Evolutionary conservation across 2,888 invertebrate species (phyloP), one percentile per base, ranked within the genome.

Genomic region (Helobdella robusta): DNA sequence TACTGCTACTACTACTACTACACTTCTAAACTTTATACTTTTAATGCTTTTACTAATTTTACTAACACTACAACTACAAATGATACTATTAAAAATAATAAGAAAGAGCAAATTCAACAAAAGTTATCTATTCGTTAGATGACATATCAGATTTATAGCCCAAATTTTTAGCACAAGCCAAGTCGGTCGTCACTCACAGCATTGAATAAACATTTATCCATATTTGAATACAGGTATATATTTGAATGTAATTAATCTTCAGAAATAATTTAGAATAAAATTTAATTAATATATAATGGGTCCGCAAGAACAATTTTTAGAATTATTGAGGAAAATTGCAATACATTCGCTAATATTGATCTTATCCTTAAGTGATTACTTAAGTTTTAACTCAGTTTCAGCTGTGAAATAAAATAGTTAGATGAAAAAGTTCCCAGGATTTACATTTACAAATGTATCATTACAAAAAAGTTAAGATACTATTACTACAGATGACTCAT

Each of bases 241-340:
- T 25, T 50, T 50, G 50, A 50, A 50, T 50, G n/a, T 50, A 6
- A 50, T 18, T 50, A 40, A 40, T 40, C n/a, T 40, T 40, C 44
- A 40, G 11, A 15, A 15, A 40, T n/a, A 40, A 15, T 40, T 40
- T 40, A 40, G 44, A 11, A 15, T 40, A 15, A 15, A 15, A 40
- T 40, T 40, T 40, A 15, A 40, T 15, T 15, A 40, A 40, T n/a
- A n/a, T n/a, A n/a, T n/a, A n/a, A n/a, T n/a, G n/a, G n/a, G n/a
- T n/a, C n/a, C n/a, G n/a, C n/a, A n/a, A n/a, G n/a, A n/a, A n/a
- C n/a, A n/a, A n/a, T n/a, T n/a, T n/a, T n/a, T n/a, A n/a, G n/a
- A n/a, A n/a, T n/a, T n/a, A n/a, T n/a, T n/a, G n/a, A n/a, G n/a
- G n/a, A n/a, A n/a, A n/a, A n/a, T n/a, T n/a, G n/a, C n/a, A n/a